Conservation (phyloP, 2,888 invertebrate species). For the Drosophila mulleri region DNA sequence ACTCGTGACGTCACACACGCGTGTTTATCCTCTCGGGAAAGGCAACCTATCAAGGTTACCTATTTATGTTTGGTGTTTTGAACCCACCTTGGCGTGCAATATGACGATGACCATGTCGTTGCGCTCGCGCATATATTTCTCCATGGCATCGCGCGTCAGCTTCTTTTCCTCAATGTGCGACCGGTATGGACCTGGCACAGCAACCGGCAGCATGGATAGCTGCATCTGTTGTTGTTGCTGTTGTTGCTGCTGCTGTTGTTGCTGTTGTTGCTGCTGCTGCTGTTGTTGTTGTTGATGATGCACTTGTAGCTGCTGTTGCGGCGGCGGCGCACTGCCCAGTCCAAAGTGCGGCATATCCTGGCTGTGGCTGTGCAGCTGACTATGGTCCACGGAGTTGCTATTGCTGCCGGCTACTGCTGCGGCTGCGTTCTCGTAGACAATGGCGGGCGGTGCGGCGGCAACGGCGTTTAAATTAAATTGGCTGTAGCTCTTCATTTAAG, state of each 20-base stretch:
- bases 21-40: slow-evolving; percentile 2
- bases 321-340: slow-evolving; percentile 84
- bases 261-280: slow-evolving; percentile 52
- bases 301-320: slow-evolving; percentile 63
- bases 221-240: slow-evolving; percentile 81
- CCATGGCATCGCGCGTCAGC: slow-evolving; percentile 90
- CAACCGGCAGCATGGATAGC: slow-evolving; percentile 82
- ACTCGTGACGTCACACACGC: slow-evolving; percentile 25
- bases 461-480: slow-evolving; percentile 77
- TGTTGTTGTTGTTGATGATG: slow-evolving; percentile 64
- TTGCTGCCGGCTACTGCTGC: slow-evolving; percentile 52
- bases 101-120: slow-evolving; percentile 98
- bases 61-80: background rate
- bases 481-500: slow-evolving; percentile 82
- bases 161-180: slow-evolving; percentile 89
- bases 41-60: background rate
- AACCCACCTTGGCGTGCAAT: slow-evolving; percentile 94
- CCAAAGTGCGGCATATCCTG: slow-evolving; percentile 85
- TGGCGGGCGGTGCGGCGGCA: slow-evolving; percentile 68
- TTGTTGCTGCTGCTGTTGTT: slow-evolving; percentile 67
- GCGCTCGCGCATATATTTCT: slow-evolving; percentile 96
- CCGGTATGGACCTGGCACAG: slow-evolving; percentile 76
- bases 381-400: slow-evolving; percentile 60
- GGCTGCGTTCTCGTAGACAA: slow-evolving; percentile 73
- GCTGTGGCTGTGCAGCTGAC: slow-evolving; percentile 63